These are phyloP conservation scores for Pheosia tremula DNA, from an alignment of 2,888 invertebrate species.

Conservation along the genomic window DNA sequence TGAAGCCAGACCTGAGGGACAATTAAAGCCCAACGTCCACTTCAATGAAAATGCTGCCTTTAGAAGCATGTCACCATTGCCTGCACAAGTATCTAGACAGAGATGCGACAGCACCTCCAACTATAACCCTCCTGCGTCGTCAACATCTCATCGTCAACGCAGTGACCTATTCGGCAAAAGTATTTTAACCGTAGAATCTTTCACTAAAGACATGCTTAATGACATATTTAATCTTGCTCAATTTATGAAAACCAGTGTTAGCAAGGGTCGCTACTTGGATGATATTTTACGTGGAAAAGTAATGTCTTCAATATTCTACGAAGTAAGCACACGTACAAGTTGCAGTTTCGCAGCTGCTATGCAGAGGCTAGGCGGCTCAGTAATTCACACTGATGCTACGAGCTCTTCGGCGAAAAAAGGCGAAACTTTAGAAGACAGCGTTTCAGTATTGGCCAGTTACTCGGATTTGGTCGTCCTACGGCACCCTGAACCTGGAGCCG, in stretches of 20 bases:
- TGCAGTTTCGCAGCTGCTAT: slow-evolving; percentile 99
- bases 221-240: slow-evolving; percentile 98
- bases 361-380: slow-evolving; percentile 97
- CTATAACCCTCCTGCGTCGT: slow-evolving; percentile 65
- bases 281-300: slow-evolving; percentile 96
- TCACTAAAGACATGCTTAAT: slow-evolving; percentile 95
- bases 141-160: slow-evolving; percentile 73
- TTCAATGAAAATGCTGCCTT: slow-evolving; percentile 81
- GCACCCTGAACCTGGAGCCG: slow-evolving; percentile 97
- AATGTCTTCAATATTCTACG: slow-evolving; percentile 98
- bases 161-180: slow-evolving; percentile 88
- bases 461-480: slow-evolving; percentile 97
- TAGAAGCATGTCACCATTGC: slow-evolving; percentile 79
- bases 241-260: slow-evolving; percentile 91
- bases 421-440: slow-evolving; percentile 96
- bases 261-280: slow-evolving; percentile 92
- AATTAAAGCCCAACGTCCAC: slow-evolving; percentile 82
- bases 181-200: slow-evolving; percentile 93
- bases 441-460: slow-evolving; percentile 95
- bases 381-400: slow-evolving; percentile 94
- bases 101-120: slow-evolving; percentile 85
- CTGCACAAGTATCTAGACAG: slow-evolving; percentile 73
- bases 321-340: slow-evolving; percentile 98
- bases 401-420: slow-evolving; percentile 98
- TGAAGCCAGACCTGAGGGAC: slow-evolving; percentile 61